These are phyloP conservation scores for Schizopygopsis pylzovi DNA, from an alignment of 2,797 vertebrate genomes.

Conservation along the genomic window DNA sequence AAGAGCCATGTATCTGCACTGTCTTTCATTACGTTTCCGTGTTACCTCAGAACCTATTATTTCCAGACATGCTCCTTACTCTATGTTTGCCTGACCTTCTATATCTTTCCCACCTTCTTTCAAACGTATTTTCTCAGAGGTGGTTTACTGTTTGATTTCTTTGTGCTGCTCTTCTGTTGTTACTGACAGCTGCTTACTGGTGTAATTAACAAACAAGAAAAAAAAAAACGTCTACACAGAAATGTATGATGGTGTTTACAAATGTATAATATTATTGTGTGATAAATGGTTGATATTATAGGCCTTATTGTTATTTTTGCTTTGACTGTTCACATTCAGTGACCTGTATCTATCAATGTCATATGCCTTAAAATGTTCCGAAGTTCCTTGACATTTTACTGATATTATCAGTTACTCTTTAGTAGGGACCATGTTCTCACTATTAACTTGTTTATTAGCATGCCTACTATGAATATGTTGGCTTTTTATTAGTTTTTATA, in stretches of 20 bases:
- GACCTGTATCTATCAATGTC: not conserved
- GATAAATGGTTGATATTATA: not conserved
- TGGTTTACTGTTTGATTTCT: conserved; percentile 15
- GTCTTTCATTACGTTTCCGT: conserved; percentile 27
- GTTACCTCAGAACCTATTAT: conserved; percentile 28
- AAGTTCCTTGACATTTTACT: too few species aligned
- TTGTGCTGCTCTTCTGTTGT: conserved; percentile 1
- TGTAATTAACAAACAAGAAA: not conserved
- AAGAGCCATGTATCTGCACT: not conserved
- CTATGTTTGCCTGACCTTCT: conserved; percentile 15
- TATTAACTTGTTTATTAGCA: too few species aligned
- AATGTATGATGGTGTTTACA: too few species aligned
- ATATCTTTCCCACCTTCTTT: conserved; percentile 13
- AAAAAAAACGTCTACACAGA: not conserved
- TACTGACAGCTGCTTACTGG: not conserved
- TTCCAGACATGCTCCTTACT: conserved; percentile 22
- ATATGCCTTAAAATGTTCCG: not conserved
- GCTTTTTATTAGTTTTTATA: too few species aligned
- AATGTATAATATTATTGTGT: not conserved
- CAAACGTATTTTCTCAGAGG: not conserved
- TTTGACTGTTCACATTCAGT: not conserved
- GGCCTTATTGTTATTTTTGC: not conserved
- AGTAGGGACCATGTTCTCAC: too few species aligned
- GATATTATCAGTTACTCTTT: too few species aligned
- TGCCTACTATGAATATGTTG: too few species aligned